Conservation (phyloP, 2,797 vertebrate genomes). For the Setipinna tenuifilis region DNA sequence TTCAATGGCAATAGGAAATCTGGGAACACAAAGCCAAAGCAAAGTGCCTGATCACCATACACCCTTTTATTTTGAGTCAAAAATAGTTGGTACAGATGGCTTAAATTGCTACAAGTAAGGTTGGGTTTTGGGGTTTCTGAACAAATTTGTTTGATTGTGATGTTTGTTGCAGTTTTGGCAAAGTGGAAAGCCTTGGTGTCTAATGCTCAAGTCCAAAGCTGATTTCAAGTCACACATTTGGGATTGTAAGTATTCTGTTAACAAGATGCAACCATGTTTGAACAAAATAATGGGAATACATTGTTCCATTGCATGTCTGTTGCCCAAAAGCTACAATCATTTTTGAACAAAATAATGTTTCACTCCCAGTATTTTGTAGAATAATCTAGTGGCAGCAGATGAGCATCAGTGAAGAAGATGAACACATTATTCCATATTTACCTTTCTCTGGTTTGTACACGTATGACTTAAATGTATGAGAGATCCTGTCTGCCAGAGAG, state of each 20-base stretch:
- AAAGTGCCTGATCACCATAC: background rate
- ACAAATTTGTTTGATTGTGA: background rate
- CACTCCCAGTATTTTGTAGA: background rate
- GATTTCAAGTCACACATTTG: conserved; percentile 12
- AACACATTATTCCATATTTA: conserved; percentile 56
- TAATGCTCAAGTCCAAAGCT: background rate
- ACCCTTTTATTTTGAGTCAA: background rate
- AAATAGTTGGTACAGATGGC: too few species aligned
- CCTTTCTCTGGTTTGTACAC: conserved; percentile 85
- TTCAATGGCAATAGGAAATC: conserved; percentile 89
- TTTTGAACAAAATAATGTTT: background rate
- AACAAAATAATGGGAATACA: too few species aligned
- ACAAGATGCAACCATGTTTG: too few species aligned
- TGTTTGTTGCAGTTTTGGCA: background rate
- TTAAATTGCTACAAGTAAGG: background rate
- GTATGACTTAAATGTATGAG: conserved; percentile 72
- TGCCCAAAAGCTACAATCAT: too few species aligned
- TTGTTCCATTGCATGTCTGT: too few species aligned
- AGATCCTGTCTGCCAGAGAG: conserved; percentile 69
- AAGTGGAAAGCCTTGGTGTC: background rate
- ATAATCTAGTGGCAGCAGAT: background rate
- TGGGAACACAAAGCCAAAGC: conserved; percentile 57
- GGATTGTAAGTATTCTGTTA: background rate
- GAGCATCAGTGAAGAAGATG: background rate
- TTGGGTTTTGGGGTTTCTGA: background rate